Conservation (phyloP, 2,113 vertebrate species). For the Gnathonemus longibarbis region DNA sequence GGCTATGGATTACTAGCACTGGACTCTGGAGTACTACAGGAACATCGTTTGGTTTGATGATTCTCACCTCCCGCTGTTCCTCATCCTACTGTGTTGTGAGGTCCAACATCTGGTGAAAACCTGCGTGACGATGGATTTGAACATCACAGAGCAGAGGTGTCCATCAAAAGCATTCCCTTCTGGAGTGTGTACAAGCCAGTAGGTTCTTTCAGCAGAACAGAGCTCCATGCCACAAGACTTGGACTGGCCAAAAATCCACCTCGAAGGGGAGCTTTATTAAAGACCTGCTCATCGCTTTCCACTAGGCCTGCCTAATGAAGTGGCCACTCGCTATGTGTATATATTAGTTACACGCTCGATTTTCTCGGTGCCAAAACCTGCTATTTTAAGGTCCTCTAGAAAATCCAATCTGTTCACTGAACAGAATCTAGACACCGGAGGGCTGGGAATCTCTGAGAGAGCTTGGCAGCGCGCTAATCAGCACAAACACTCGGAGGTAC, state of each 20-base stretch:
- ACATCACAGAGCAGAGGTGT: background rate
- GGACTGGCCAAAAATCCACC: background rate
- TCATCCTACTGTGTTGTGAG: background rate
- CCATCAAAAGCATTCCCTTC: background rate
- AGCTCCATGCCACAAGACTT: background rate
- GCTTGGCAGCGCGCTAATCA: background rate
- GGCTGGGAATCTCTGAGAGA: background rate
- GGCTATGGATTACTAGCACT: background rate
- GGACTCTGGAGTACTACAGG: background rate
- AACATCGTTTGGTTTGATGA: background rate
- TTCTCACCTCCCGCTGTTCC: background rate
- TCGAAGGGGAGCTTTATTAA: background rate
- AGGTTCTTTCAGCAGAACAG: background rate
- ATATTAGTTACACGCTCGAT: background rate
- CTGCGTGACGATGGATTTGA: background rate
- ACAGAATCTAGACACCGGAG: background rate
- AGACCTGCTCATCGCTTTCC: background rate
- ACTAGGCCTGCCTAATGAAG: background rate
- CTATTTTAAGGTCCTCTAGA: background rate
- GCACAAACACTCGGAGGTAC: background rate
- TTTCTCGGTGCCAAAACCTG: background rate
- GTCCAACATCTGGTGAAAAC: background rate
- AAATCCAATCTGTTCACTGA: slow-evolving; percentile 4
- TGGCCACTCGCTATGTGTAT: background rate
- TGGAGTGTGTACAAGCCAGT: background rate